Evolutionary conservation across 53 echinoderm and acorn worm species (phyloP).

Genomic region (Paelopatides confundens): DNA sequence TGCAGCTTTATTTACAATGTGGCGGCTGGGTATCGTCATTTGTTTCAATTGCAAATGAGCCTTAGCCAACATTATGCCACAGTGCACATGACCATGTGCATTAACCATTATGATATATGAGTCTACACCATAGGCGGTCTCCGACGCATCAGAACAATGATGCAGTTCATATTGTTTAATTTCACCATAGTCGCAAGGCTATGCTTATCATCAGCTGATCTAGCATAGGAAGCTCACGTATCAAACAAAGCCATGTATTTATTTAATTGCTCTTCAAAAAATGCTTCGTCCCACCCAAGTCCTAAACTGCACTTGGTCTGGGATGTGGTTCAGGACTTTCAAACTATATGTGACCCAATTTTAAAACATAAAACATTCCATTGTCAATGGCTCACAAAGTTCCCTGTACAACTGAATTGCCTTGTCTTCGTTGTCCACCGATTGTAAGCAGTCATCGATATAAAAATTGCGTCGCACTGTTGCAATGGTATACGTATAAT

Average conservation of each 20-base stretch:
- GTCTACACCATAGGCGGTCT: slow-evolving; percentile 54
- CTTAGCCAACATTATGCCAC: slow-evolving; percentile 58
- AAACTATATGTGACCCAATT: slow-evolving; percentile 27
- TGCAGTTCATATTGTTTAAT: slow-evolving; percentile 55
- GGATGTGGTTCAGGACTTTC: slow-evolving; percentile 10
- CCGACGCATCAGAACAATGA: slow-evolving; percentile 75
- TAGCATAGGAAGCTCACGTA: slow-evolving; percentile 62
- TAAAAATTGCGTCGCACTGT: slow-evolving; percentile 71
- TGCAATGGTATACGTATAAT: slow-evolving; percentile 31
- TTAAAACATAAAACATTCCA: slow-evolving; percentile 38
- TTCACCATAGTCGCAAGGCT: slow-evolving; percentile 45
- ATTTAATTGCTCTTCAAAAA: slow-evolving; percentile 1
- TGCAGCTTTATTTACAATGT: background rate
- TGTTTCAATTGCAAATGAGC: slow-evolving; percentile 57
- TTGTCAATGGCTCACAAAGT: too few relatives aligned
- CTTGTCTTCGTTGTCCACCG: background rate
- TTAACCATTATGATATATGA: slow-evolving; percentile 29
- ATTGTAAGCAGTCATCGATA: slow-evolving; percentile 55
- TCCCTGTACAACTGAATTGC: too few relatives aligned
- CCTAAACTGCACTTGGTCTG: slow-evolving; percentile 27
- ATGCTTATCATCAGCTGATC: slow-evolving; percentile 60
- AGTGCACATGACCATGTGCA: slow-evolving; percentile 23
- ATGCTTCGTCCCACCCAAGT: slow-evolving; percentile 50
- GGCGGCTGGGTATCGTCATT: slow-evolving; percentile 62
- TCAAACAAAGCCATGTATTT: slow-evolving; percentile 56